Conservation (phyloP, 2,888 invertebrate species). For the Ichneumoninae sp. region DNA sequence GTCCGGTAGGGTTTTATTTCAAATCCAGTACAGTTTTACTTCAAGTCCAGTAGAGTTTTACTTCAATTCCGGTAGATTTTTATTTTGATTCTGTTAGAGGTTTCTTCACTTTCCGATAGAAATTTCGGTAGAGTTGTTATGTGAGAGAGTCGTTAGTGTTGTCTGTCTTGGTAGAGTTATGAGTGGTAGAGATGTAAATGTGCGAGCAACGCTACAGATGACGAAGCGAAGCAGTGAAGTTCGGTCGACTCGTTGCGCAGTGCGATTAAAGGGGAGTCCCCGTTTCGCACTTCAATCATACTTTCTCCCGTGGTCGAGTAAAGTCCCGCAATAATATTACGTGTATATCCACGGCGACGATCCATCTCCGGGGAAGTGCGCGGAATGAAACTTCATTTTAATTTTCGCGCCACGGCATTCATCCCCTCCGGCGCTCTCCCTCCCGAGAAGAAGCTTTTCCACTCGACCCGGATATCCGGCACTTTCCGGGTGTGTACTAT, state of each 20-base stretch:
- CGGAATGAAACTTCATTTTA: slow-evolving; percentile 41
- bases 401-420: slow-evolving; percentile 13
- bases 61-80: too few species aligned
- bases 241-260: neutral
- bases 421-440: neutral
- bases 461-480: slow-evolving; percentile 51
- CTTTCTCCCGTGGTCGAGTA: slow-evolving; percentile 4
- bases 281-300: slow-evolving; percentile 1
- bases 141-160: too few species aligned
- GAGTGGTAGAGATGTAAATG: too few species aligned
- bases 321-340: neutral
- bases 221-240: neutral
- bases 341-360: slow-evolving; percentile 18
- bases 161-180: too few species aligned
- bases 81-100: too few species aligned
- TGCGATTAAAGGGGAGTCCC: neutral
- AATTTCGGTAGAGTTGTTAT: too few species aligned
- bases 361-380: neutral
- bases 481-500: slow-evolving; percentile 45
- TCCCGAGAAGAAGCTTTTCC: slow-evolving; percentile 34
- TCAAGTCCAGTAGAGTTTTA: too few species aligned
- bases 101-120: too few species aligned
- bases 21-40: too few species aligned
- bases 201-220: too few species aligned
- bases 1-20: too few species aligned